These are phyloP conservation scores for Hirundo rustica DNA, from an alignment of 2,797 vertebrate genomes.

Conservation along the genomic window DNA sequence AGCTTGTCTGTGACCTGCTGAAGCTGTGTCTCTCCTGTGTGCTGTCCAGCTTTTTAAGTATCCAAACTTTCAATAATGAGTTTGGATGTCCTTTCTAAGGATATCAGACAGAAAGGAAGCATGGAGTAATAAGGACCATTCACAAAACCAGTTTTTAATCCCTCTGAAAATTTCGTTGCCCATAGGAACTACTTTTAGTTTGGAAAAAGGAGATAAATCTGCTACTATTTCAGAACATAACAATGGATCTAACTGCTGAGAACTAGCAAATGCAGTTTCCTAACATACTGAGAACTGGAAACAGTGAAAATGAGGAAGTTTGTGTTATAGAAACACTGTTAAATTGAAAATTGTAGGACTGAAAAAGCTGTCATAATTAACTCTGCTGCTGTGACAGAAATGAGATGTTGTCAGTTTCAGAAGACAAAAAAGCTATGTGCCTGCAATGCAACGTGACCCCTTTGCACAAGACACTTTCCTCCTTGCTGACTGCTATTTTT, in stretches of 20 bases:
- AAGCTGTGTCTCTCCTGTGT: not conserved
- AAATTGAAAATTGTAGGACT: not conserved
- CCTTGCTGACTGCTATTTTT: not conserved
- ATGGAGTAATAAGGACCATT: not conserved
- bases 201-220: not conserved
- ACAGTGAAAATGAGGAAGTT: not conserved
- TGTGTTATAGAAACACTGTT: not conserved
- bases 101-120: not conserved
- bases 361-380: not conserved
- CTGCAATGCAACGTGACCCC: accelerated
- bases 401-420: not conserved
- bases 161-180: not conserved
- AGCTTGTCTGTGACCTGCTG: not conserved
- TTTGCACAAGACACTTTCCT: not conserved
- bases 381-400: not conserved
- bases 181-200: not conserved
- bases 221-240: not conserved
- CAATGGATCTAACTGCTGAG: not conserved
- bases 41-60: not conserved
- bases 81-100: not conserved
- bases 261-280: not conserved
- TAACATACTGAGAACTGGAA: not conserved
- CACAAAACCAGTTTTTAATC: not conserved
- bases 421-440: not conserved
- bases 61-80: not conserved